Evolutionary conservation across 2,888 invertebrate species (phyloP).

Genomic region (Diarsia brunnea): DNA sequence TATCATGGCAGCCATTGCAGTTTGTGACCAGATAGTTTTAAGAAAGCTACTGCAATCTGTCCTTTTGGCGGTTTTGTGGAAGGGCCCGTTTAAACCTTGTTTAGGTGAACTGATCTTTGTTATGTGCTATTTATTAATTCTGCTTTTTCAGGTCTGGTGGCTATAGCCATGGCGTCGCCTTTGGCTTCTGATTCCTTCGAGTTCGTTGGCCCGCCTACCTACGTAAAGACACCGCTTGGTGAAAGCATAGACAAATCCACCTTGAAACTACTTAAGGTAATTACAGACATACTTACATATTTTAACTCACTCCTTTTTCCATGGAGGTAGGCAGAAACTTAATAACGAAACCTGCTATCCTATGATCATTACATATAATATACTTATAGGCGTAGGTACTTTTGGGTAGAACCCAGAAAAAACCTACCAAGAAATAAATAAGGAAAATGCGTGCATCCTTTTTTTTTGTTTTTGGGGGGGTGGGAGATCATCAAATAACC

Average conservation of each 20-base stretch:
- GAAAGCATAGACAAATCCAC: constrained; percentile 76
- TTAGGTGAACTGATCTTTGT: not conserved
- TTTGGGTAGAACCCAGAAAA: not conserved
- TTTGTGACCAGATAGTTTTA: too few relatives aligned
- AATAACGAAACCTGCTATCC: not conserved
- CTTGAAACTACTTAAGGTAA: constrained; percentile 78
- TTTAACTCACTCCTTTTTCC: not conserved
- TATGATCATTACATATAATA: too few relatives aligned
- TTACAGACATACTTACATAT: not conserved
- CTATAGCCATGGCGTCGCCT: constrained; percentile 42
- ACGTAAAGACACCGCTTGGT: constrained; percentile 72
- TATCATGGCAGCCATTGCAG: too few relatives aligned
- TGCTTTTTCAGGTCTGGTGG: constrained; percentile 44
- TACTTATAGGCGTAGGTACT: not conserved
- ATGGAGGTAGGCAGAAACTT: not conserved
- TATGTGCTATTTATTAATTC: not conserved
- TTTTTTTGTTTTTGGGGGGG: too few relatives aligned
- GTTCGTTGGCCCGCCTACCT: constrained; percentile 57
- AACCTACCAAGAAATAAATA: constrained; percentile 10
- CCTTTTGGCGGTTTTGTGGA: too few relatives aligned
- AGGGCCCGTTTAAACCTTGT: not conserved
- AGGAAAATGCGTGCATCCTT: constrained; percentile 8
- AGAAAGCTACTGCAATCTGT: too few relatives aligned
- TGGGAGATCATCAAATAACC: too few relatives aligned
- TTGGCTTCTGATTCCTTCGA: not conserved